Conservation (phyloP, 2,888 invertebrate species). For the Trichogramma evanescens region DNA sequence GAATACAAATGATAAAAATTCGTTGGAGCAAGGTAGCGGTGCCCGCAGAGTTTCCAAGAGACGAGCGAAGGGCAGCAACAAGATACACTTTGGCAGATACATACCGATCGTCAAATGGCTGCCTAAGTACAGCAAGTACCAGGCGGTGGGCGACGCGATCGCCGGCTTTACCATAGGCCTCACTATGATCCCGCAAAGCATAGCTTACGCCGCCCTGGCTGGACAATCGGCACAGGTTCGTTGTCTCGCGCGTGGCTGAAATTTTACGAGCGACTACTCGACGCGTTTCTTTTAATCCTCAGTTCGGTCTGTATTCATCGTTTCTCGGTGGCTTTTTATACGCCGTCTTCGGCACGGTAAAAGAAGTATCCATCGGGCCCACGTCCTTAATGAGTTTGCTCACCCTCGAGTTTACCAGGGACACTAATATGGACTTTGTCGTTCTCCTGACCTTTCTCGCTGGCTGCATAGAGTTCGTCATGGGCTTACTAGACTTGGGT, state of each 20-base stretch:
- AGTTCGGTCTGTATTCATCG: constrained; percentile 87
- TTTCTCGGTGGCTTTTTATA: constrained; percentile 82
- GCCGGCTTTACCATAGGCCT: constrained; percentile 85
- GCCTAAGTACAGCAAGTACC: constrained; percentile 59
- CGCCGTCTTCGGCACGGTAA: constrained; percentile 77
- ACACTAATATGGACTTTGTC: constrained; percentile 65
- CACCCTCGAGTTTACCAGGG: constrained; percentile 65
- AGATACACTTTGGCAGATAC: constrained; percentile 16
- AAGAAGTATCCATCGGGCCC: constrained; percentile 84
- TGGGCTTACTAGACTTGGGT: constrained; percentile 80
- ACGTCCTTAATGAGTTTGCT: constrained; percentile 88
- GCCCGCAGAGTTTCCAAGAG: not conserved
- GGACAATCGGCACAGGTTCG: constrained; percentile 70
- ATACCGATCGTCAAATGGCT: constrained; percentile 59
- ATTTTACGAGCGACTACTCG: not conserved
- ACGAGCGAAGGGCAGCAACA: not conserved
- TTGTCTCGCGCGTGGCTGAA: not conserved
- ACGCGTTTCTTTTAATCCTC: constrained; percentile 26
- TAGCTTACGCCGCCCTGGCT: constrained; percentile 84
- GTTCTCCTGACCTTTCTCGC: constrained; percentile 70
- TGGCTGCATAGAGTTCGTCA: constrained; percentile 69
- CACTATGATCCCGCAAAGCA: constrained; percentile 88
- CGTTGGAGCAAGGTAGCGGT: not conserved
- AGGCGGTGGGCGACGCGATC: constrained; percentile 71
- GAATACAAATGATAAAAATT: not conserved